A percentile compares a stretch with the other conserved stretches of the same genome.
phyloP scores from a whole-genome alignment of 2,888 invertebrate species.

The Epinotia nisella region DNA sequence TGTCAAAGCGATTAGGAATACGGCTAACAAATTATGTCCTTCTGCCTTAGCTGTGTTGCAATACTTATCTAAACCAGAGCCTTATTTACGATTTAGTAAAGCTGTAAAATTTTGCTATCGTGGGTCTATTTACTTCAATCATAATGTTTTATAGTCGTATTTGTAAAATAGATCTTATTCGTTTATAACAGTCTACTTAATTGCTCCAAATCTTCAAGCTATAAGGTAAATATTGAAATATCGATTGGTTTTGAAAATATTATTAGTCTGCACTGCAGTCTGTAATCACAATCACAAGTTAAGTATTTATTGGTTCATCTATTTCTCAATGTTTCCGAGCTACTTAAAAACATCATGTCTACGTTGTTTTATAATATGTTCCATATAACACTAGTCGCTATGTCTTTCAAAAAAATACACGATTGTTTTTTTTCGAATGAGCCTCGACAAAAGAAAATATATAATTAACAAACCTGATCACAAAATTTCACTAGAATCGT shows the following conservation, averaged over 20 bases:
- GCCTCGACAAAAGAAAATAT: too few species aligned
- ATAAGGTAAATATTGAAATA: neutral
- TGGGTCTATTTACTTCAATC: neutral
- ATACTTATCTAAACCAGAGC: slow-evolving; percentile 25
- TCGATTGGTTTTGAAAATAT: neutral
- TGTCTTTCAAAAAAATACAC: too few species aligned
- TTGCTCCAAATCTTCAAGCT: neutral
- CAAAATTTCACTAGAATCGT: too few species aligned
- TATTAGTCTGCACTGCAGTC: slow-evolving; percentile 1
- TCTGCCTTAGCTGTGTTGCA: slow-evolving; percentile 32
- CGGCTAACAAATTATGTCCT: slow-evolving; percentile 38
- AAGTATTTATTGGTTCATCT: too few species aligned
- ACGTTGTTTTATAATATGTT: too few species aligned
- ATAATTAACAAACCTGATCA: too few species aligned
- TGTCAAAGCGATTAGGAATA: slow-evolving; percentile 34
- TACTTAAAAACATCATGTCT: too few species aligned
- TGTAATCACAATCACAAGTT: neutral
- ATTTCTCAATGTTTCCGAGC: too few species aligned
- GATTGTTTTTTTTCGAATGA: too few species aligned
- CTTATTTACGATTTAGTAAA: slow-evolving; percentile 25
- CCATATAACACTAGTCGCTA: too few species aligned
- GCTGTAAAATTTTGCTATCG: slow-evolving; percentile 36
- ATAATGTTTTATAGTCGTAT: neutral
- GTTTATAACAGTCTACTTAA: slow-evolving; percentile 6
- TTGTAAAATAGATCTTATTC: neutral